Conservation (phyloP, 1,140 invertebrate genomes). For the Drosophila virilis region DNA sequence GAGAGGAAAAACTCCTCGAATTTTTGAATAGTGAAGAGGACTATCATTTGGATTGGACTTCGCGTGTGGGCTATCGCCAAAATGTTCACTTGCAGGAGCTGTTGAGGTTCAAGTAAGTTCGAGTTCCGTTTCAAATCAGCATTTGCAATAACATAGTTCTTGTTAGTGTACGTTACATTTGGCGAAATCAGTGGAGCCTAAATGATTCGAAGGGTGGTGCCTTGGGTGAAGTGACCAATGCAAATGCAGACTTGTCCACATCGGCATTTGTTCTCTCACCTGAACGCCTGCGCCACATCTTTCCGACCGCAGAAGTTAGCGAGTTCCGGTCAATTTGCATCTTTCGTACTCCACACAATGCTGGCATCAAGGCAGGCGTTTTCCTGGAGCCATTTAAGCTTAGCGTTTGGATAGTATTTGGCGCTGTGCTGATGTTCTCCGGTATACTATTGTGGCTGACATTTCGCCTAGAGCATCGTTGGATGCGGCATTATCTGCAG, state of each 20-base stretch:
- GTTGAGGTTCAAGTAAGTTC: constrained; percentile 60
- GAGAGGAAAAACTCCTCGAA: constrained; percentile 26
- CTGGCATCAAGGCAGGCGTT: constrained; percentile 59
- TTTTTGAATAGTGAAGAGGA: constrained; percentile 53
- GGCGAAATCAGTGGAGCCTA: constrained; percentile 59
- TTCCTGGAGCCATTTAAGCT: constrained; percentile 73
- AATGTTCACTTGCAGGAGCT: constrained; percentile 56
- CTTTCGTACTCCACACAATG: constrained; percentile 77
- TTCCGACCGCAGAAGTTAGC: constrained; percentile 48
- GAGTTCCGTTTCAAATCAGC: not conserved
- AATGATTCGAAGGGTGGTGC: constrained; percentile 59
- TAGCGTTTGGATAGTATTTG: constrained; percentile 70
- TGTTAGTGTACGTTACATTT: constrained; percentile 53
- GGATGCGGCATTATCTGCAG: constrained; percentile 39
- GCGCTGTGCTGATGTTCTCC: constrained; percentile 39
- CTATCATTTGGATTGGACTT: constrained; percentile 55
- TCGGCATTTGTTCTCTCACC: constrained; percentile 55
- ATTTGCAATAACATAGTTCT: not conserved
- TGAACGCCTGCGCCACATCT: constrained; percentile 53
- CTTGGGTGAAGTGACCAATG: constrained; percentile 58
- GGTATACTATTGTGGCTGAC: constrained; percentile 63
- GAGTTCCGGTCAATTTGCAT: constrained; percentile 76
- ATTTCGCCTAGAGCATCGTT: constrained; percentile 61
- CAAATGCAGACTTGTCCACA: constrained; percentile 54
- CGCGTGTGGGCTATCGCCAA: constrained; percentile 58